Base-by-base conservation (phyloP, 2,888 invertebrate genomes). In the Drosophila merina region DNA sequence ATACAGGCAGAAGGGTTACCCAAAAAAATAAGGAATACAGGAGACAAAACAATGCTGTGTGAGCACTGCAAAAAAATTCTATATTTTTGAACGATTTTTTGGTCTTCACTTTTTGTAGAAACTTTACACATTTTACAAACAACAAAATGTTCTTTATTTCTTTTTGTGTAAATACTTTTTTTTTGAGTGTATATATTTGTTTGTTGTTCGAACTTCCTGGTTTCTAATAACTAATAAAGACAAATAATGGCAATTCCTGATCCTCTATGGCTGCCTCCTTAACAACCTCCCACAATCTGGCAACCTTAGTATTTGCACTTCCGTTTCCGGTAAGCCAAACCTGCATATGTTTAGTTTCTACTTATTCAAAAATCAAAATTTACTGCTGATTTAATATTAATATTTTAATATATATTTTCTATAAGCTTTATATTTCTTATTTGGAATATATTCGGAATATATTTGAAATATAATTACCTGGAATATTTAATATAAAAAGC, bases 171-270 rank as follows among this genome's bases (percentile, higher is more conserved):
- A 20, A 3, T 9, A 14, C 14, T 2, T 42, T 42, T 59, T 60
- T 12, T 2, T 31, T 9, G 14, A 14, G 42, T 54, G 49, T n/a
- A 31, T 47, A 64, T 36, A 64, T 54, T 54, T 70, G 14, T 14
- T n/a, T n/a, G n/a, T n/a, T n/a, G n/a, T n/a, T 72, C 54, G 64
- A 72, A 72, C 63, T 45, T 72, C 40, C 56, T 50, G 12, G 36
- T 8, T 47, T 64, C 20, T 28, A 12, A 4, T 3, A n/a, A 12
- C 31, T 25, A 86, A 84, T 77, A 57, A 83, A 75, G 60, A 75
- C 68, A 86, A 86, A 79, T 75, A 75, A 60, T 63, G 64, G 44
- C 78, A 71, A 72, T 77, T 86, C 64, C 80, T 77, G 76, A 79
- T 69, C 74, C 63, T 42, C 49, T 54, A 28, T 54, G 49, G 50